phyloP scores from a whole-genome alignment of 2,797 vertebrate genomes.

The Muscicapa comitata region DNA sequence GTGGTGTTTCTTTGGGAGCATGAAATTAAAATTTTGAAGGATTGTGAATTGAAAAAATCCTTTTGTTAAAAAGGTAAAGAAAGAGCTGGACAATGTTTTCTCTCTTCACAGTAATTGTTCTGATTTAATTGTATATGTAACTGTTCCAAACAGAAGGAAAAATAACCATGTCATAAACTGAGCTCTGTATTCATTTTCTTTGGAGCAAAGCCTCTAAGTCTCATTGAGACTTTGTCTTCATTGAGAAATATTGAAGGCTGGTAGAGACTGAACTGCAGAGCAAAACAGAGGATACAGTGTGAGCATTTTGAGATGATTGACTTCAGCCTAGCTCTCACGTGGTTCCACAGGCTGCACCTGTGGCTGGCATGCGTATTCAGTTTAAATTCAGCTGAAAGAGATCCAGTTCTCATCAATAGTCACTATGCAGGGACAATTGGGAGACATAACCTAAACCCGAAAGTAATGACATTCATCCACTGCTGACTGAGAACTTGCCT shows the following conservation, averaged over 20 bases:
- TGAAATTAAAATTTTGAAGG: not conserved
- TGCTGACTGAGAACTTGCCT: not conserved
- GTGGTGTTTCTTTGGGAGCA: not conserved
- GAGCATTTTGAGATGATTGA: not conserved
- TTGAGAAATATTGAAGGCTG: not conserved
- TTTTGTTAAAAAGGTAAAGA: not conserved
- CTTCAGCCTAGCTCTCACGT: not conserved
- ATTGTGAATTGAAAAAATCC: not conserved
- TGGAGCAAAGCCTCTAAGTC: not conserved
- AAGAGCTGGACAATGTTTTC: not conserved
- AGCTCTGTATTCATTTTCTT: not conserved
- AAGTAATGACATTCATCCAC: not conserved
- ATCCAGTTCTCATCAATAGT: not conserved
- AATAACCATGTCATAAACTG: not conserved
- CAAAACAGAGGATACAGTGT: not conserved
- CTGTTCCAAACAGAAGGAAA: not conserved
- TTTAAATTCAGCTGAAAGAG: not conserved
- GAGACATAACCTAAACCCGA: not conserved
- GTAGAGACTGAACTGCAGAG: not conserved
- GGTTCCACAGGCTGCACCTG: not conserved
- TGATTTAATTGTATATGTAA: not conserved
- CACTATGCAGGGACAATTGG: too few relatives aligned
- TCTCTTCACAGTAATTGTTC: not conserved
- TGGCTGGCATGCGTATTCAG: not conserved
- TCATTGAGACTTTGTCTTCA: not conserved